A percentile compares a stretch with the other conserved stretches of the same genome.
phyloP scores from a whole-genome alignment of 2,113 vertebrate species.

The Pogona vitticeps region DNA sequence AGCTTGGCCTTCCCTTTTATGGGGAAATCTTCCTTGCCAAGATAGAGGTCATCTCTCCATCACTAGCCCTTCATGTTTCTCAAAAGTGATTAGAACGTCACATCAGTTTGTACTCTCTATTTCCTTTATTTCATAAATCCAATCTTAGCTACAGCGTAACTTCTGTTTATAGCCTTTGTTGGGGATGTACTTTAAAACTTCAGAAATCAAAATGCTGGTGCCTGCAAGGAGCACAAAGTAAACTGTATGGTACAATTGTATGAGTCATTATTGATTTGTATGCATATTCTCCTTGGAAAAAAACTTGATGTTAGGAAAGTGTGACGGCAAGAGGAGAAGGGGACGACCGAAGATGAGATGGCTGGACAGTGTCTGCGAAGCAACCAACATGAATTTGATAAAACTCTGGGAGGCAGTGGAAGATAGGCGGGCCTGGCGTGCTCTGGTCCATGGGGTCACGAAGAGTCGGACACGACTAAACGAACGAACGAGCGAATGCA shows the following conservation, averaged over 20 bases:
- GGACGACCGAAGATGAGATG: no score
- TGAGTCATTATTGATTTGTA: background rate
- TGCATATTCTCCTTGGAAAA: no score
- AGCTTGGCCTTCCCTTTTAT: slow-evolving; percentile 46
- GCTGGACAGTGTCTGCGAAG: no score
- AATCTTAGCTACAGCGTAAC: slow-evolving; percentile 19
- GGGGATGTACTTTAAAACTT: slow-evolving; percentile 18
- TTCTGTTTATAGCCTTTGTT: background rate
- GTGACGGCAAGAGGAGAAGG: no score
- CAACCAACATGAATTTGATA: no score
- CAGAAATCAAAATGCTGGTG: slow-evolving; percentile 28
- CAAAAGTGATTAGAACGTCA: slow-evolving; percentile 51
- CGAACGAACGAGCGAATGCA: no score
- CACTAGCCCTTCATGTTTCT: slow-evolving; percentile 50
- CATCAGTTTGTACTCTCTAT: slow-evolving; percentile 48
- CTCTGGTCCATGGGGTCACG: no score
- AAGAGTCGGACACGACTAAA: no score
- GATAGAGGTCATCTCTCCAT: slow-evolving; percentile 64
- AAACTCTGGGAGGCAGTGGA: no score
- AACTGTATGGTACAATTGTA: background rate
- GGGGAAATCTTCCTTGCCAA: slow-evolving; percentile 40
- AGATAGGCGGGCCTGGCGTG: no score
- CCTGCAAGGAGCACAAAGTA: background rate
- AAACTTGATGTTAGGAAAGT: no score
- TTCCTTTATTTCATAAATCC: slow-evolving; percentile 46